Base-by-base conservation (phyloP, 1,140 invertebrate species). In the Akabosia matsudoensis region DNA sequence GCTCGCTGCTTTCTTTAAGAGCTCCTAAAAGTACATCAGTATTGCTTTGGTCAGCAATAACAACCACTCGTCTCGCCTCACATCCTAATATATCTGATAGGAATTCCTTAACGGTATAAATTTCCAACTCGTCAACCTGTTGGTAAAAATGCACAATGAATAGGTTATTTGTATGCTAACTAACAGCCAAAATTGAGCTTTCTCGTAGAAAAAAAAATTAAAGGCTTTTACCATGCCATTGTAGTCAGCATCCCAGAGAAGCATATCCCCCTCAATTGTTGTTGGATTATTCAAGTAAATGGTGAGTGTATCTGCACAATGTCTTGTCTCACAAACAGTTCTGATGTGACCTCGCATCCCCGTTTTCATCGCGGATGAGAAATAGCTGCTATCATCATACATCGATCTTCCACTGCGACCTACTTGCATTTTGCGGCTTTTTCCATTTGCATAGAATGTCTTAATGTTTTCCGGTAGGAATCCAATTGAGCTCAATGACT, bases 401-500 rank as follows among this genome's bases (percentile, higher is more conserved):
- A 51, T 34, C 13, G 70, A 37, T 37, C n/a, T 34, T 45, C 16
- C 61, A 67, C 61, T 67, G 34, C 33, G 51, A n/a, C 18, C 33
- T 22, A 30, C 24, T 76, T 14, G 33, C 10, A 73, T 26, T 14
- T 30, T 31, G 24, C 72, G 76, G 61, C 24, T 78, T 31, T 80
- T 80, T 52, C 88, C 88, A 78, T 88, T 88, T 28, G 87, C 87
- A 79, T 85, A 88, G 82, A 89, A 89, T 3, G 87, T 84, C 79
- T 88, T 87, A 45, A 89, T 86, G 76, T 88, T 88, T 22, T 84
- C 82, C 30, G 83, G 82, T 4, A 82, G 83, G 79, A 88, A 89
- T 33, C 88, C 87, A 81, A 86, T 84, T 24, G 82, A 78, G 54
- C 84, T 78, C 2, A 89, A 83, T 84, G 87, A 85, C 22, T 83